Conservation (phyloP, 2,888 invertebrate species). For the Trilocha varians region DNA sequence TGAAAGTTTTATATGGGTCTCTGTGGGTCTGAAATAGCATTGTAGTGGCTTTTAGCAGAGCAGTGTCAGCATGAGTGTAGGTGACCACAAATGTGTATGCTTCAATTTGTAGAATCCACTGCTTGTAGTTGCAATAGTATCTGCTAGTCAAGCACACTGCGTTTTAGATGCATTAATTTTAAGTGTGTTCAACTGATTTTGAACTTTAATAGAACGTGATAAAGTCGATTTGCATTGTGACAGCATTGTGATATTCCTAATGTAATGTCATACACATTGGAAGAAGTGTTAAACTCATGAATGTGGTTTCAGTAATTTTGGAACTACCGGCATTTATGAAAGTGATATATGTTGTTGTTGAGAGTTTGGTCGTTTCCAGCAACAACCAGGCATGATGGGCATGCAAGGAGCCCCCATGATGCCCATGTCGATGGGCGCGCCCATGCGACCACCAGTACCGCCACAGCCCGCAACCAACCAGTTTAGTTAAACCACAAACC, state of each 20-base stretch:
- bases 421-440: slow-evolving; percentile 50
- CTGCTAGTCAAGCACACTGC: not conserved
- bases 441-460: slow-evolving; percentile 55
- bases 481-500: slow-evolving; percentile 50
- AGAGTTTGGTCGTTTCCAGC: slow-evolving; percentile 32
- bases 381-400: slow-evolving; percentile 66
- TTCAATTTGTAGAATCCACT: slow-evolving; percentile 8
- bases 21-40: too few relatives aligned
- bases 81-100: slow-evolving; percentile 5
- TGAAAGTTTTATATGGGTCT: too few relatives aligned
- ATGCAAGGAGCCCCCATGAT: slow-evolving; percentile 53
- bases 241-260: too few relatives aligned
- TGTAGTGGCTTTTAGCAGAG: too few relatives aligned
- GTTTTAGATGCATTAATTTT: not conserved
- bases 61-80: not conserved
- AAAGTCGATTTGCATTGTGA: too few relatives aligned
- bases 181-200: too few relatives aligned
- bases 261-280: too few relatives aligned
- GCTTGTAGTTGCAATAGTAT: slow-evolving; percentile 3
- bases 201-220: too few relatives aligned
- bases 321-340: too few relatives aligned
- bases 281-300: too few relatives aligned
- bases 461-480: slow-evolving; percentile 56
- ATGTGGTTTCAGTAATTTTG: too few relatives aligned
- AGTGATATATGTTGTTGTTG: slow-evolving; percentile 11